Percentiles rank a stretch among this genome's conserved stretches.
Evolutionary conservation across 2,113 vertebrate species (phyloP).

Genomic region (Pelecanus crispus): DNA sequence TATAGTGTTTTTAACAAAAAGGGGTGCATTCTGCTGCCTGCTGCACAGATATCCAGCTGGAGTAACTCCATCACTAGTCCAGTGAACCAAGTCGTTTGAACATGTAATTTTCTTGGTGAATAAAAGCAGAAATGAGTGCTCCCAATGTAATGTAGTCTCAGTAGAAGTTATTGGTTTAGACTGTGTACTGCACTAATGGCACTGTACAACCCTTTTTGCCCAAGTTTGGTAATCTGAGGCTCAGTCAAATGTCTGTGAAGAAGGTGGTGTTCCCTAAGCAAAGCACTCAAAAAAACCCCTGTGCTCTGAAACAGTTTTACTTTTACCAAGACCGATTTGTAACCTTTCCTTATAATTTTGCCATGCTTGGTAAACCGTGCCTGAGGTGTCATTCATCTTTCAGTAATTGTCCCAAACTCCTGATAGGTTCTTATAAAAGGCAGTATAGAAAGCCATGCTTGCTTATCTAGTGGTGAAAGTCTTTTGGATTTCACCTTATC

Average conservation of each 20-base stretch:
- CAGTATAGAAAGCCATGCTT: background rate
- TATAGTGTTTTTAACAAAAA: background rate
- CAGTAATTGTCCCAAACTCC: background rate
- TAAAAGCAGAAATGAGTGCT: background rate
- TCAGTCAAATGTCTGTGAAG: background rate
- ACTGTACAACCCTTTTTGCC: background rate
- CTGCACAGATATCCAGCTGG: background rate
- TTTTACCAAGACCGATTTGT: background rate
- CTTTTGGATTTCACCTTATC: background rate
- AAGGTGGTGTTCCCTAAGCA: background rate
- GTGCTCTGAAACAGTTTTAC: background rate
- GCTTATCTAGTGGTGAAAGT: background rate
- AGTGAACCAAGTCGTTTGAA: background rate
- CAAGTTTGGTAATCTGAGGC: background rate
- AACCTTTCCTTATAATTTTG: background rate
- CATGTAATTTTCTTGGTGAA: background rate
- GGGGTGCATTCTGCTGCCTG: background rate
- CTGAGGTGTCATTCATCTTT: background rate
- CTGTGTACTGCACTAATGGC: background rate
- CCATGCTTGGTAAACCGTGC: background rate
- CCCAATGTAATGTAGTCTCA: background rate
- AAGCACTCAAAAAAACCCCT: background rate
- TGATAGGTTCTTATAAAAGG: background rate
- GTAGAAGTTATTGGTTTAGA: background rate
- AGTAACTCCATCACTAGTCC: background rate